Base-by-base conservation (phyloP, 2,888 invertebrate species). In the Meghimatium bilineatum region DNA sequence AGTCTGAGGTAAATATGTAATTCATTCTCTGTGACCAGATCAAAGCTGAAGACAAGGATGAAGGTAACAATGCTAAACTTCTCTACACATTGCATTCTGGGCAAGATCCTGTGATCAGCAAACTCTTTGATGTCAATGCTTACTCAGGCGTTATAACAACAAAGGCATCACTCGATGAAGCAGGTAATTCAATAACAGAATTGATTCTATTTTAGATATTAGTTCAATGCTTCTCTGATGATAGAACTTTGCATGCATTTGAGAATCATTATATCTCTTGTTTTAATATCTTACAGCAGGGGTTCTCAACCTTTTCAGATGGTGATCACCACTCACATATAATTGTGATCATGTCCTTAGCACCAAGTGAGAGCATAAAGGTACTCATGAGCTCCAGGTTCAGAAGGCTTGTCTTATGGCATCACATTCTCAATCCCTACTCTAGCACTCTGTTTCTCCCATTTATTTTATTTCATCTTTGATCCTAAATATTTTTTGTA, bases 31-130 rank as follows among this genome's bases (percentile, higher is more conserved):
- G 23, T 60, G 32, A 56, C 29, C 87, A 95, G 95, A 94, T 95
- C 2, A 95, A 95, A 91, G 97, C 97, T 44, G 93, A 94, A 29
- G 98, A 98, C 94, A 93, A 94, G 1, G 98, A 98, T 94, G 96
- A 96, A 89, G 96, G 96, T 87, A 95, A 95, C 83, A 95, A 96
- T 90, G 96, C 96, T 20, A 95, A 95, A 86, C 94, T 98, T 75
- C 94, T 95, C 87, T 98, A 97, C 86, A 87, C 88, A 44, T 87
- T 91, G 32, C 87, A 89, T 79, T 66, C 97, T 92, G 96, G 97
- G 90, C 95, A 90, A 95, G 74, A 89, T 44, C 81, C 86, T 29
- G 83, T 56, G 95, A 95, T 88, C 94, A 95, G 95, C 82, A 95
- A 96, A 82, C 94, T 96, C 71, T 96, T 98, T 93, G 95, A 95